Evolutionary conservation across 2,113 vertebrate genomes (phyloP).

Genomic region (Nannospalax galili): DNA sequence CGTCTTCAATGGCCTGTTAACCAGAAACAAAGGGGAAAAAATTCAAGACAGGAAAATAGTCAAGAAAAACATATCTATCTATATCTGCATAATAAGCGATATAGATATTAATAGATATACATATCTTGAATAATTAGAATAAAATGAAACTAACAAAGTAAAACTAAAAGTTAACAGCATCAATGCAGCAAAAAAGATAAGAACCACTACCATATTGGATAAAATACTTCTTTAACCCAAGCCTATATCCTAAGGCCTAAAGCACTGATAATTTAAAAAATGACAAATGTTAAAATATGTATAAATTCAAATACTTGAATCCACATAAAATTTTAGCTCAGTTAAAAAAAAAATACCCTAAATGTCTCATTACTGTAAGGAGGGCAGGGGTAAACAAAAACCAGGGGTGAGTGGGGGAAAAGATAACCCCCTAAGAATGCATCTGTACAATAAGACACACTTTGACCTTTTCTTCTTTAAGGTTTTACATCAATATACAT

Average conservation of each 20-base stretch:
- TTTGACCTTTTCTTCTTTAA: constrained; percentile 65
- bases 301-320: constrained; percentile 45
- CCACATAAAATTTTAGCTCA: constrained; percentile 23
- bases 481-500: constrained; percentile 69
- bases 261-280: not conserved
- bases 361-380: constrained; percentile 27
- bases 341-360: constrained; percentile 33
- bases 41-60: constrained; percentile 67
- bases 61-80: not conserved
- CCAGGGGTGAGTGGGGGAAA: not conserved
- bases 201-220: constrained; percentile 38
- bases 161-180: constrained; percentile 57
- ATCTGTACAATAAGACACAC: constrained; percentile 60
- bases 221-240: not conserved
- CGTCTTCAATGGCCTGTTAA: constrained; percentile 96
- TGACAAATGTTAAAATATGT: constrained; percentile 48
- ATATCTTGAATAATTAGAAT: constrained; percentile 40
- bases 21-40: constrained; percentile 48
- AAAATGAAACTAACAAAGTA: constrained; percentile 43
- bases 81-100: not conserved
- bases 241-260: constrained; percentile 45
- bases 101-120: not conserved
- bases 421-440: constrained; percentile 40
- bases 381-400: constrained; percentile 24
- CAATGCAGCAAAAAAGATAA: constrained; percentile 30